phyloP scores from a whole-genome alignment of 1,140 invertebrate species.

The Akabosia matsudoensis region DNA sequence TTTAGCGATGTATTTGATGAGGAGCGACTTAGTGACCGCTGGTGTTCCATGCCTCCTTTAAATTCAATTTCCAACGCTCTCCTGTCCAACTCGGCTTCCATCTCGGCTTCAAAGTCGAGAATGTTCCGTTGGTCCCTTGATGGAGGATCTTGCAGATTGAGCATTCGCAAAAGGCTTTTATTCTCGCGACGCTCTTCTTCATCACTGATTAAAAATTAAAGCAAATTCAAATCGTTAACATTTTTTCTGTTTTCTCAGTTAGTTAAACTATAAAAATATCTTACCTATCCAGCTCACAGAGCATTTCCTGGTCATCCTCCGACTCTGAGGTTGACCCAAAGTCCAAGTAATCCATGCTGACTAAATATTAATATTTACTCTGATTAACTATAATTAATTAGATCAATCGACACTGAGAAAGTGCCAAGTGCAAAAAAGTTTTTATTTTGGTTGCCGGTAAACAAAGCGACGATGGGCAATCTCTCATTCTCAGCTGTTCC shows the following conservation, averaged over 20 bases:
- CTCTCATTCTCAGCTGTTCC: no score
- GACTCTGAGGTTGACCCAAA: conserved; percentile 41
- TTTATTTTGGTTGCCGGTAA: no score
- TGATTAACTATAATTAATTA: no score
- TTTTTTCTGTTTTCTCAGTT: no score
- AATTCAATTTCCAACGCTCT: conserved; percentile 39
- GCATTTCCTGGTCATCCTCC: conserved; percentile 29
- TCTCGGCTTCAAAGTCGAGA: conserved; percentile 45
- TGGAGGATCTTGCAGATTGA: conserved; percentile 24
- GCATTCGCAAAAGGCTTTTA: conserved; percentile 31
- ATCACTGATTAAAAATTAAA: conserved; percentile 32
- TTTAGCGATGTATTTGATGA: conserved; percentile 41
- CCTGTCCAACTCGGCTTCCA: conserved; percentile 44
- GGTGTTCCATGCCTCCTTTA: conserved; percentile 42
- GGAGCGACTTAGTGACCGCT: conserved; percentile 41
- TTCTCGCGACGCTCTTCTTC: conserved; percentile 39
- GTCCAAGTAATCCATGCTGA: conserved; percentile 42
- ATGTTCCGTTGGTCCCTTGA: conserved; percentile 27
- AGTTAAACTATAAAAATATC: background rate
- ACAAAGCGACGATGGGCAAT: no score
- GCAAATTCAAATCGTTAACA: background rate
- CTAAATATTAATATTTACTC: background rate
- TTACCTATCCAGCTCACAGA: conserved; percentile 25
- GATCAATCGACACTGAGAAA: no score
- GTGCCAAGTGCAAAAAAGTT: no score